Base-by-base conservation (phyloP, 2,113 vertebrate genomes). In the Perca flavescens region DNA sequence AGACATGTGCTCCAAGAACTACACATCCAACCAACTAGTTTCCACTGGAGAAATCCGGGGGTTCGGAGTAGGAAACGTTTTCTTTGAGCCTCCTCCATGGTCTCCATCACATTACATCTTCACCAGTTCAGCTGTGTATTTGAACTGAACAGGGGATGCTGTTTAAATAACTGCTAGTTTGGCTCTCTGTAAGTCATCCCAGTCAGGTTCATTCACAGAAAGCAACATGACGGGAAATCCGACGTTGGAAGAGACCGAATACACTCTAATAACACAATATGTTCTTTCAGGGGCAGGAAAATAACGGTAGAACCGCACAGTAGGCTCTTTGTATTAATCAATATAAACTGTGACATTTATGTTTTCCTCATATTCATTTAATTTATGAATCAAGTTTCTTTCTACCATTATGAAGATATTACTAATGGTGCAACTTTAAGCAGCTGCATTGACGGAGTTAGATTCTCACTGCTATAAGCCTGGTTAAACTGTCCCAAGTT, bases 1-100 rank as follows among this genome's bases (percentile, higher is more conserved):
- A 71, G 53, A 19, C 53, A 40, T 21, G 31, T 0, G 1, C 36
- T 89, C 79, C 80, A 83, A 71, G 66, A 72, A 1, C 63, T 69
- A 70, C 91, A 77, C 4, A 62, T 74, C 68, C 21, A 43, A 71
- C 31, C 34, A 36, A 17, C 54, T 60, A 21, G 12, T 89, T 90
- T 87, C 91, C 86, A 84, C 69, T 12, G 49, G 60, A 49, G 73
- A 60, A 86, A 84, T 50, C 17, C 47, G 0, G 22, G 21, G 82
- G 82, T 85, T 84, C 19, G 49, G 78, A 76, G 79, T 13, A 74
- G 79, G 85, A 90, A 84, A 84, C 54, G 4, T 74, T 82, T 74
- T 56, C 77, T 85, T 84, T 80, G 63, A 71, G 77, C 58, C 50
- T 76, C 31, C 3, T 77, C 40, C 54, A 43, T 76, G 57, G 69